Evolutionary conservation across 2,797 vertebrate genomes (phyloP), one percentile per base, ranked within the genome.

Genomic region (Babyrousa celebensis): DNA sequence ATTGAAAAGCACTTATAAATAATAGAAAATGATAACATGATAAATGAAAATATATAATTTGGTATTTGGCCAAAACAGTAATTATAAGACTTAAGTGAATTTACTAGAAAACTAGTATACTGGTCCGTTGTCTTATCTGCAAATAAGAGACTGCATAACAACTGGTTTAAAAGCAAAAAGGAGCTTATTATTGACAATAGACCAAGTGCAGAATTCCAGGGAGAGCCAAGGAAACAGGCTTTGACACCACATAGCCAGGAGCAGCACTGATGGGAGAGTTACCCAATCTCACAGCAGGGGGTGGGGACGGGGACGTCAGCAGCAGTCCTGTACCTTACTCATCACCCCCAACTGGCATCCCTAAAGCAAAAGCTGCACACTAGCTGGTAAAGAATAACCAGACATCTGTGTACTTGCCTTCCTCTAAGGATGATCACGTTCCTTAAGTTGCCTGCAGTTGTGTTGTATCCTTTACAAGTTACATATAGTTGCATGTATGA

Each of bases 61-160:
- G 36, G 43, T 67, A 89, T 89, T 68, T 94, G 23, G 29, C 29
- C 29, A 87, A 97, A 96, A 58, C 29, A 84, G 21, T 77, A 77
- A 82, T 77, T 95, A 65, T 6, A 93, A 93, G 56, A 70, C 32
- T 6, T 60, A 77, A 93, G 70, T 93, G 80, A 85, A 67, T 85
- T 78, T 72, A 78, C 84, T 89, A 78, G 60, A 65, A 96, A 87
- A 67, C 32, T 83, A 32, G 20, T 54, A 16, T 70, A n/a, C 65
- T 68, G 48, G 21, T 68, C 36, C 21, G 5, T 89, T 62, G 85
- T 89, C 65, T 94, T 62, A 78, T 63, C 75, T 85, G 1, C 15
- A n/a, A n/a, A 62, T 60, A 79, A 36, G 4, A 56, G 74, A 52
- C 15, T 67, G 43, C 67, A 48, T 32, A 83, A n/a, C 11, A 84